Conservation (phyloP, 2,888 invertebrate genomes). For the Prenolepis imparis region DNA sequence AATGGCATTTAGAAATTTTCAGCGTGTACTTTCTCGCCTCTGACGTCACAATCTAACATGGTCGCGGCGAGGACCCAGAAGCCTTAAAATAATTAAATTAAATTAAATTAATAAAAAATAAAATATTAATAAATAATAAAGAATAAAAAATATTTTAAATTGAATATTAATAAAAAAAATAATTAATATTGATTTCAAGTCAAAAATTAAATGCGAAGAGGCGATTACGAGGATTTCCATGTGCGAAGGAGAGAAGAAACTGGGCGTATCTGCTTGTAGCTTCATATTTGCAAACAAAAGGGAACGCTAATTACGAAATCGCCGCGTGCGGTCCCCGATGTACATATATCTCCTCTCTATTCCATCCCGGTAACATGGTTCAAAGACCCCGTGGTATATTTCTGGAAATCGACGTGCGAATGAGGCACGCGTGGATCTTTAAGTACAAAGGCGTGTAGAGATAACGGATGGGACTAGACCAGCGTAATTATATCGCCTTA, state of each 20-base stretch:
- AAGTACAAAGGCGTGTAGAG: constrained; percentile 27
- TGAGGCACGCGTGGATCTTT: not conserved
- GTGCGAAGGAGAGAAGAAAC: not conserved
- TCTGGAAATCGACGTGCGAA: constrained; percentile 69
- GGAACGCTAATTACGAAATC: constrained; percentile 19
- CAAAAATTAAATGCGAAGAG: not conserved
- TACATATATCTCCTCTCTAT: constrained; percentile 13
- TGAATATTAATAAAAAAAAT: not conserved
- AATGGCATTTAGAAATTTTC: no score
- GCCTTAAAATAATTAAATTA: no score
- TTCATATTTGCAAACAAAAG: constrained; percentile 43
- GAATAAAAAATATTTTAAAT: no score
- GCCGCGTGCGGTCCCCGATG: constrained; percentile 11
- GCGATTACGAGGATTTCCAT: not conserved
- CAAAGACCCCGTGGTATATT: constrained; percentile 75
- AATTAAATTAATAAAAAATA: no score
- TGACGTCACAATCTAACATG: no score
- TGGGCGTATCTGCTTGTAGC: constrained; percentile 30
- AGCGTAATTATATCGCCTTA: not conserved
- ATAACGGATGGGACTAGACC: not conserved
- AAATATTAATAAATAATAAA: no score
- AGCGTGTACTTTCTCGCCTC: no score
- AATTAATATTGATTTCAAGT: not conserved
- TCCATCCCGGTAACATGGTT: constrained; percentile 62
- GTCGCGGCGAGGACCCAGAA: no score